phyloP scores from a whole-genome alignment of 2,888 invertebrate genomes.

The Hirtodrosophila duncani region DNA sequence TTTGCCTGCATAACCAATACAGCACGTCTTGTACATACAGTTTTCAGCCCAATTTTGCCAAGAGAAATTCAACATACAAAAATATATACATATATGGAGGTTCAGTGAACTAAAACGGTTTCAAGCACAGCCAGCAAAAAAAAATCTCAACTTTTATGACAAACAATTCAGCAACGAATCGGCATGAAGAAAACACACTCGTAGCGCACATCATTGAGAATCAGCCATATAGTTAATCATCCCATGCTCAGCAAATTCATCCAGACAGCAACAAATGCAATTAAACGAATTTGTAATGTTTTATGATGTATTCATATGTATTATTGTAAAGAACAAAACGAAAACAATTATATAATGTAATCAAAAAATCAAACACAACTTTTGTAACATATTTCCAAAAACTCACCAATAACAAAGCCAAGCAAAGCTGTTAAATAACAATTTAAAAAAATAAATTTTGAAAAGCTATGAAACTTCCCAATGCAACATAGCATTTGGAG shows the following conservation, averaged over 20 bases:
- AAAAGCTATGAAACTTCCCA: no score
- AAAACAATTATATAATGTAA: slow-evolving; percentile 5
- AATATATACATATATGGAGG: slow-evolving; percentile 5
- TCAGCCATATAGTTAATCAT: background rate
- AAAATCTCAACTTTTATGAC: slow-evolving; percentile 29
- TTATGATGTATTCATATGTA: no score
- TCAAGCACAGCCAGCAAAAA: slow-evolving; percentile 54
- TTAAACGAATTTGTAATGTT: slow-evolving; percentile 37
- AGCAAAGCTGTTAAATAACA: no score
- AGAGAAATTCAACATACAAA: slow-evolving; percentile 6
- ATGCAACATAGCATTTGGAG: no score
- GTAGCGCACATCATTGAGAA: background rate
- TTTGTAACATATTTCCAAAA: slow-evolving; percentile 58
- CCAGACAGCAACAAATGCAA: slow-evolving; percentile 26
- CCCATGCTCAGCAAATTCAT: background rate
- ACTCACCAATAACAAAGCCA: background rate
- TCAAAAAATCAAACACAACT: slow-evolving; percentile 26
- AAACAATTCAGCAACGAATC: slow-evolving; percentile 8
- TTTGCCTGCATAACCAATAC: background rate
- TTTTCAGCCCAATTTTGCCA: slow-evolving; percentile 11
- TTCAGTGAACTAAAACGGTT: slow-evolving; percentile 65
- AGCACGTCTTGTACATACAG: slow-evolving; percentile 50
- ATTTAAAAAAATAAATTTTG: background rate
- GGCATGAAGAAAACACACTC: no score
- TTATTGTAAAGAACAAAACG: no score